Conservation (phyloP, 2,888 invertebrate species). For the Augochlorella aurata region DNA sequence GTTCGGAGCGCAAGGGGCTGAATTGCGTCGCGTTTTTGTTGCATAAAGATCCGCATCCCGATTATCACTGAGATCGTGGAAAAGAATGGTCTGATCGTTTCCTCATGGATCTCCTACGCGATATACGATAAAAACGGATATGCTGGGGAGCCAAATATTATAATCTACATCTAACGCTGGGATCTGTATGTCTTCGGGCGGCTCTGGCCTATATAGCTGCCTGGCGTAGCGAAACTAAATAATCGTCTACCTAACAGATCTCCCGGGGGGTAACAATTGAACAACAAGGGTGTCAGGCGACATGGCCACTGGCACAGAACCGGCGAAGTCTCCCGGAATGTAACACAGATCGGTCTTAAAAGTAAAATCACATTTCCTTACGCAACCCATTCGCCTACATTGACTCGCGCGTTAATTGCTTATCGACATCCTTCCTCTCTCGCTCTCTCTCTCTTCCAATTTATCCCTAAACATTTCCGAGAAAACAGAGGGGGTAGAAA, state of each 20-base stretch:
- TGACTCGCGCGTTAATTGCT: constrained; percentile 26
- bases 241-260: neutral
- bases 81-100: constrained; percentile 32
- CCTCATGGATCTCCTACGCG: constrained; percentile 16
- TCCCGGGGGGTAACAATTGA: constrained; percentile 9
- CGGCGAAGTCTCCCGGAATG: constrained; percentile 42
- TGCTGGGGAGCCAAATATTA: constrained; percentile 13
- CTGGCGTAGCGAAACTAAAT: constrained; percentile 13
- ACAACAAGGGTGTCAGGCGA: constrained; percentile 46
- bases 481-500: neutral
- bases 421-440: neutral
- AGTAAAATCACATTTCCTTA: constrained; percentile 67
- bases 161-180: constrained; percentile 30
- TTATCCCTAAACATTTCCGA: neutral
- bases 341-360: constrained; percentile 66
- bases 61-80: constrained; percentile 49
- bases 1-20: neutral
- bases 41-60: constrained; percentile 14
- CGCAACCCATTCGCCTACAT: constrained; percentile 52
- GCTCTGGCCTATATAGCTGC: constrained; percentile 19
- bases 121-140: constrained; percentile 33
- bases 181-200: constrained; percentile 31
- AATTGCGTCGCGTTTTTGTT: neutral
- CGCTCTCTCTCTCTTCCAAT: neutral
- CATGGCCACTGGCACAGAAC: constrained; percentile 59